Conservation (phyloP, 2,113 vertebrate genomes). For the Macroglossus sobrinus region DNA sequence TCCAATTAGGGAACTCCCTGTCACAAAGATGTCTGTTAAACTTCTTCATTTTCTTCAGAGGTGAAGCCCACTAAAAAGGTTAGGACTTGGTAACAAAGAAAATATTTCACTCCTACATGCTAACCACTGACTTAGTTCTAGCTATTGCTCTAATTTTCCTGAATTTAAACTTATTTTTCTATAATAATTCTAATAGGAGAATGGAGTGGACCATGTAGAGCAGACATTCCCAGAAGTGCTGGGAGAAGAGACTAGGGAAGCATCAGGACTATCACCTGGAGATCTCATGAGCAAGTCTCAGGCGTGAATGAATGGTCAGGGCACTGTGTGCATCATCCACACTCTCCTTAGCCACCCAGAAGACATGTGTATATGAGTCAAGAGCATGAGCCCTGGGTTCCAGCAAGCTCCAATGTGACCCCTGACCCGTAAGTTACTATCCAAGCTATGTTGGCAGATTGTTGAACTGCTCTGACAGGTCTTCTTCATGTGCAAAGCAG, state of each 20-base stretch:
- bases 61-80: not conserved
- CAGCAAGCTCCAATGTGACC: not conserved
- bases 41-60: not conserved
- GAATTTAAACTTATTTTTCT: not conserved
- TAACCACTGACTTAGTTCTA: not conserved
- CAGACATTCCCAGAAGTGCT: not conserved
- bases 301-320: not conserved
- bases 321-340: fast-evolving
- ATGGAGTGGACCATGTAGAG: not conserved
- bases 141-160: not conserved
- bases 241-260: not conserved
- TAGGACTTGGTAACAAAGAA: not conserved
- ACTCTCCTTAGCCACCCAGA: not conserved
- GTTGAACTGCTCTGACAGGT: not conserved
- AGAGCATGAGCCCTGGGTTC: not conserved
- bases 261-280: not conserved
- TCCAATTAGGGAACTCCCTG: not conserved
- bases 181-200: not conserved
- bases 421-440: not conserved
- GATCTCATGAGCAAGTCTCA: not conserved
- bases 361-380: not conserved
- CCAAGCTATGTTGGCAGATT: not conserved
- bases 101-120: not conserved
- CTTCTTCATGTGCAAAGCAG: not conserved
- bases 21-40: not conserved